These are phyloP conservation scores for Sipha maydis DNA, from an alignment of 2,888 invertebrate species.

Conservation along the genomic window DNA sequence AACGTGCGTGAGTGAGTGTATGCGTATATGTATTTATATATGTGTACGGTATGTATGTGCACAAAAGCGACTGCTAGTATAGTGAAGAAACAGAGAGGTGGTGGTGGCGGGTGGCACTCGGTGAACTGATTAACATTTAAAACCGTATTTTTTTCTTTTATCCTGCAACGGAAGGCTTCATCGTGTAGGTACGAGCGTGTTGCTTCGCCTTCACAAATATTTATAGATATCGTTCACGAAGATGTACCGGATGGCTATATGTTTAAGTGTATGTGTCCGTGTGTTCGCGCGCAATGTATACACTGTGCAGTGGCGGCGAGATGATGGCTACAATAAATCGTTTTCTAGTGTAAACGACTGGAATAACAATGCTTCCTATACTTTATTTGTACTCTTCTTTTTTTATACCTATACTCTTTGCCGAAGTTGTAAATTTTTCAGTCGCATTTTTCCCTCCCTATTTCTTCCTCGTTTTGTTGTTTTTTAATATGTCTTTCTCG, in stretches of 20 bases:
- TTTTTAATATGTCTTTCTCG: background rate
- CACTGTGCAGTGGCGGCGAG: slow-evolving; percentile 6
- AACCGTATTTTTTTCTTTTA: slow-evolving; percentile 18
- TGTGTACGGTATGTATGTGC: background rate
- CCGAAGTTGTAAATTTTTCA: slow-evolving; percentile 35
- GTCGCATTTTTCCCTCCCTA: background rate
- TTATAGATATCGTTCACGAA: slow-evolving; percentile 38
- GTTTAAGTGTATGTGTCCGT: background rate
- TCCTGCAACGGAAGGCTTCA: background rate
- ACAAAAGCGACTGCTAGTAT: background rate
- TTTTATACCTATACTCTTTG: background rate
- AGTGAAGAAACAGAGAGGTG: slow-evolving; percentile 1
- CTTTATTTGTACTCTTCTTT: background rate
- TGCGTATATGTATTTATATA: background rate
- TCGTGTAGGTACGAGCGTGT: background rate
- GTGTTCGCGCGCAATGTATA: background rate
- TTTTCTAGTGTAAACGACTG: slow-evolving; percentile 47
- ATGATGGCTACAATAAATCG: slow-evolving; percentile 41
- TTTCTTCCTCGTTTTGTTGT: slow-evolving; percentile 30
- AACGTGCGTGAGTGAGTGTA: background rate
- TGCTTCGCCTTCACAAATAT: slow-evolving; percentile 54
- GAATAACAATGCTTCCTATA: slow-evolving; percentile 32
- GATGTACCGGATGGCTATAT: slow-evolving; percentile 6
- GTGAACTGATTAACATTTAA: slow-evolving; percentile 57
- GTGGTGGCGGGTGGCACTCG: slow-evolving; percentile 15